phyloP scores from a whole-genome alignment of 2,113 vertebrate genomes.

The Oxyura jamaicensis region DNA sequence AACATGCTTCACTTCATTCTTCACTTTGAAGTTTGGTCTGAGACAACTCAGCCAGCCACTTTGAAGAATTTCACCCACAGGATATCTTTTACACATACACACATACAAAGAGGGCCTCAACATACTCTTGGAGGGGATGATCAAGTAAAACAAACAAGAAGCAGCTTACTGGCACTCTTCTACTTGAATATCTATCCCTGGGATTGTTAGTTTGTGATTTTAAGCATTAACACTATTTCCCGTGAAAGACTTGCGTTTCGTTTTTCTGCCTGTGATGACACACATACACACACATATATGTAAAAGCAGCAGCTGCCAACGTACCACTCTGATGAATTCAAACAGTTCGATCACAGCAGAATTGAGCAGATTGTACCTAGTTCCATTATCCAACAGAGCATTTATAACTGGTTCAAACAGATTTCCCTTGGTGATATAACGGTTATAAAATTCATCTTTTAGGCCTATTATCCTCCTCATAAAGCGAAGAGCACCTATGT shows the following conservation, averaged over 20 bases:
- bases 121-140: background rate
- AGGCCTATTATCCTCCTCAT: conserved; percentile 98
- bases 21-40: background rate
- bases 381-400: conserved; percentile 96
- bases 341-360: conserved; percentile 97
- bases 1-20: background rate
- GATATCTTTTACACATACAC: background rate
- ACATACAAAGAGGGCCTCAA: fast-evolving
- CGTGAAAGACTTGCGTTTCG: background rate
- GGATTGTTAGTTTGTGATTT: background rate
- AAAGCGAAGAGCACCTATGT: conserved; percentile 93
- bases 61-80: fast-evolving
- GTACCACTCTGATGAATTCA: conserved; percentile 98
- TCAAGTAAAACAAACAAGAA: background rate
- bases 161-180: background rate
- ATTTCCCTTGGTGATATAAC: conserved; percentile 98
- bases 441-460: conserved; percentile 99
- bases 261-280: background rate
- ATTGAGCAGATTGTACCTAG: conserved; percentile 97
- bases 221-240: background rate
- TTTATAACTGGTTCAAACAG: conserved; percentile 98
- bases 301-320: conserved; percentile 25
- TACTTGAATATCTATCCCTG: fast-evolving
- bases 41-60: background rate
- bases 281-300: fast-evolving